These are phyloP conservation scores for Cryptocheilus praepositus DNA, from an alignment of 2,888 invertebrate species.

Conservation along the genomic window DNA sequence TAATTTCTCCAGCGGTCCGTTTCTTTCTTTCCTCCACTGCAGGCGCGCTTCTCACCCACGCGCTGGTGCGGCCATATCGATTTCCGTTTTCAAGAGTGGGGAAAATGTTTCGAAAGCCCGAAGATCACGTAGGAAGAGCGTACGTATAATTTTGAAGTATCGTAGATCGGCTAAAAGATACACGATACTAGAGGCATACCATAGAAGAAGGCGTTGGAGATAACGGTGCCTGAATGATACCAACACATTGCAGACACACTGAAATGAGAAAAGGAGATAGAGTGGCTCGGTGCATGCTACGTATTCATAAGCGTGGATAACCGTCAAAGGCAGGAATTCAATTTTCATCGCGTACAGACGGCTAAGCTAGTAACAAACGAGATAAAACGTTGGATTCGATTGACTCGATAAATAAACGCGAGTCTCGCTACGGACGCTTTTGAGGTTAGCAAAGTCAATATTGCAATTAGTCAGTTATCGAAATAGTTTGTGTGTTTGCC, in stretches of 20 bases:
- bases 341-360: conserved; percentile 7
- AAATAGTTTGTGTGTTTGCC: no score
- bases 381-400: no score
- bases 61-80: no score
- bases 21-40: no score
- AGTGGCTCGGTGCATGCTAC: conserved; percentile 1
- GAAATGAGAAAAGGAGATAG: background rate
- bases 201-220: conserved; percentile 17
- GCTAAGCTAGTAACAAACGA: background rate
- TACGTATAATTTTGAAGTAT: conserved; percentile 24
- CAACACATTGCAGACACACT: conserved; percentile 18
- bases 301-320: conserved; percentile 16
- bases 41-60: no score
- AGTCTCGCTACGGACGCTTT: background rate
- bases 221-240: conserved; percentile 33
- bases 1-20: no score
- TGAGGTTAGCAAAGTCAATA: background rate
- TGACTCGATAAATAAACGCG: no score
- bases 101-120: conserved; percentile 3
- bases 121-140: background rate
- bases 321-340: conserved; percentile 1
- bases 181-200: background rate
- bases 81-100: background rate
- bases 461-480: no score
- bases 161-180: conserved; percentile 6